Conservation (phyloP, 2,797 vertebrate species). For the Rallus crepitans region DNA sequence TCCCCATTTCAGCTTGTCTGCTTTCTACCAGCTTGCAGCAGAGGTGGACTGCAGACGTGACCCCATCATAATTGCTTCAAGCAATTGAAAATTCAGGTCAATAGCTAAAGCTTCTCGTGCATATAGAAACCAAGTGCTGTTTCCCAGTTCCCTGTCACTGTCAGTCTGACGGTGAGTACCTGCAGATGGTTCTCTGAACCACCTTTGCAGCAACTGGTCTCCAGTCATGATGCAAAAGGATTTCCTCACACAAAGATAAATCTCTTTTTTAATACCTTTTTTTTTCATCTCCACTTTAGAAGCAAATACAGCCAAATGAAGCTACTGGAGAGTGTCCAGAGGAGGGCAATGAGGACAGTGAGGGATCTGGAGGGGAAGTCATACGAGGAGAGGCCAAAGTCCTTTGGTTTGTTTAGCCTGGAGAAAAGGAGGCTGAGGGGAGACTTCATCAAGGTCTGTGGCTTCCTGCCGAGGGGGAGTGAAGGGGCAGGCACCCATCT, state of each 20-base stretch:
- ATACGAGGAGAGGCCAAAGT: no score
- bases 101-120: neutral
- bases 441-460: no score
- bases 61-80: neutral
- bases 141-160: neutral
- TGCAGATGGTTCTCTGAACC: neutral
- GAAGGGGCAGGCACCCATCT: no score
- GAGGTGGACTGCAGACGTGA: neutral
- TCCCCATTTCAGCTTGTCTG: neutral
- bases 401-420: no score
- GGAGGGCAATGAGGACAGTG: no score
- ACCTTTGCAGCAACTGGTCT: neutral
- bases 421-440: no score
- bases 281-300: neutral
- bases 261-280: neutral
- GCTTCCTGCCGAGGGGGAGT: no score
- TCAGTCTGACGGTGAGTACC: neutral
- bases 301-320: neutral
- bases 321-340: no score
- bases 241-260: neutral
- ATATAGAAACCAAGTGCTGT: neutral
- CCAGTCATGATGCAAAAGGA: neutral
- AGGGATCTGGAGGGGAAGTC: no score
- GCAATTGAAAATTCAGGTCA: neutral
- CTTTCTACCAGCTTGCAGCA: neutral